Percentiles rank a stretch among this genome's conserved stretches.
These are phyloP conservation scores for Platichthys flesus DNA, from an alignment of 2,113 vertebrate species.

Conservation along the genomic window DNA sequence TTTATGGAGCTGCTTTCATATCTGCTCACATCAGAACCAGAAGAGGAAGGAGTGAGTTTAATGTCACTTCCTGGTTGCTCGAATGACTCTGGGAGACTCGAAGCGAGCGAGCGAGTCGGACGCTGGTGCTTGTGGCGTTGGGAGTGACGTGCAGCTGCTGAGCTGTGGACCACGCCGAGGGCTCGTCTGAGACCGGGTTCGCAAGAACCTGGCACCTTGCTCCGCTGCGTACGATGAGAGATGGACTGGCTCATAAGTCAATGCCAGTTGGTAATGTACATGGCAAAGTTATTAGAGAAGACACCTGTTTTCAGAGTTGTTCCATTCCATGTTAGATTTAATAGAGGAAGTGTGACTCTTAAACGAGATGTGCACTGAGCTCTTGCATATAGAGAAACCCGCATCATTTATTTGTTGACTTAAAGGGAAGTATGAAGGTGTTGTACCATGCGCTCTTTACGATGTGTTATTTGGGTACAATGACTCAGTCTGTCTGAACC, in stretches of 20 bases:
- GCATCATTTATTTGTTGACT: not conserved
- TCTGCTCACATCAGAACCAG: constrained; percentile 47
- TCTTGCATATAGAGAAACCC: not conserved
- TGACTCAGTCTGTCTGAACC: constrained; percentile 55
- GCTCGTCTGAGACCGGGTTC: constrained; percentile 72
- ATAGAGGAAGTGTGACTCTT: not conserved
- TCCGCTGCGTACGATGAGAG: constrained; percentile 78
- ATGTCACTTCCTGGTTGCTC: constrained; percentile 86
- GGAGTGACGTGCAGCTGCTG: constrained; percentile 50
- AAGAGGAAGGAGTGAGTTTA: constrained; percentile 78
- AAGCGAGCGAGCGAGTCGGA: constrained; percentile 31
- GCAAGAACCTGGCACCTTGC: constrained; percentile 66
- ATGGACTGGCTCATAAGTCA: constrained; percentile 82
- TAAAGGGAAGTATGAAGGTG: constrained; percentile 46
- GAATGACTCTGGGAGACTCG: constrained; percentile 52
- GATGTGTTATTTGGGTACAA: constrained; percentile 54
- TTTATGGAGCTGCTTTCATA: constrained; percentile 19
- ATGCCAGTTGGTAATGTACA: constrained; percentile 79
- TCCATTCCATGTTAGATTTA: not conserved
- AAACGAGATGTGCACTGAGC: constrained; percentile 1
- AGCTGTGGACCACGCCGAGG: constrained; percentile 41
- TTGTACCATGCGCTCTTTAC: constrained; percentile 36
- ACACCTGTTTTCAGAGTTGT: not conserved
- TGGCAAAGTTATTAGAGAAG: constrained; percentile 22
- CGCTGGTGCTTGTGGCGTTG: constrained; percentile 23